Evolutionary conservation across 2,113 vertebrate species (phyloP).

Genomic region (Notiomystis cincta): DNA sequence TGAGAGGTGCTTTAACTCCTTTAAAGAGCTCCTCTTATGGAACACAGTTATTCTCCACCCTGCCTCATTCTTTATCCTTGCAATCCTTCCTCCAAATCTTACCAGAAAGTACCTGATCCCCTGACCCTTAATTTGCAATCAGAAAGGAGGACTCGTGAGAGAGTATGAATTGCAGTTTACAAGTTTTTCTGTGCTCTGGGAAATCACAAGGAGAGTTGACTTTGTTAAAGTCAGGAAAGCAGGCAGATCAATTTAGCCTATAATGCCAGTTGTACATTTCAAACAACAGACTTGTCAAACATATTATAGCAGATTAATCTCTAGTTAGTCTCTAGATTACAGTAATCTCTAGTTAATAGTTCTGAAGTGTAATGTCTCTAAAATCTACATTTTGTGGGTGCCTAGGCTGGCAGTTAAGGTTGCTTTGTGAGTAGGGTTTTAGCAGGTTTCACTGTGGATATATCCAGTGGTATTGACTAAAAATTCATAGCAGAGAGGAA

Average conservation of each 20-base stretch:
- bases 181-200: background rate
- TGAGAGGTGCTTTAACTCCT: background rate
- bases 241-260: background rate
- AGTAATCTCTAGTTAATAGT: too few relatives aligned
- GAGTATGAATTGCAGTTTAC: background rate
- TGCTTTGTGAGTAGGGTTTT: background rate
- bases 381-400: background rate
- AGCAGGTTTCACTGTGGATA: background rate
- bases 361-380: background rate
- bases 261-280: background rate
- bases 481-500: background rate
- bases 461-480: background rate
- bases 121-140: background rate
- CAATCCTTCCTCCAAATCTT: background rate
- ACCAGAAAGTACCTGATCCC: background rate
- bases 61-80: background rate
- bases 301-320: background rate
- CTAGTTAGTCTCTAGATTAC: too few relatives aligned
- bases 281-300: background rate
- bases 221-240: background rate
- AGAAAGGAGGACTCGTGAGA: background rate
- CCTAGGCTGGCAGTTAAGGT: background rate
- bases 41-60: background rate
- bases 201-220: background rate
- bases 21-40: background rate